Evolutionary conservation across 2,113 vertebrate species (phyloP).

Genomic region (Todiramphus saurophagus): DNA sequence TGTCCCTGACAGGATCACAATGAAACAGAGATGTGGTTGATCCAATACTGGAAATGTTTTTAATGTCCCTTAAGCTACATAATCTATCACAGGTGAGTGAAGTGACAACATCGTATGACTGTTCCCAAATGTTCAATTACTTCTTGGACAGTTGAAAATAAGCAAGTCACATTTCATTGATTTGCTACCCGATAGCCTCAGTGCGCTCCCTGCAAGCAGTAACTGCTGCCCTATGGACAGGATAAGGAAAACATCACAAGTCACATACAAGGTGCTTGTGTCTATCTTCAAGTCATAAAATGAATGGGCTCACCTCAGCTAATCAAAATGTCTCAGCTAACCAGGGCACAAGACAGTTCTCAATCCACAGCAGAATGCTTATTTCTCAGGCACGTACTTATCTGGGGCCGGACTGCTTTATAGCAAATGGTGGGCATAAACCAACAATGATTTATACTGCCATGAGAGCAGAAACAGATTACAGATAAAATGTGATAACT

Average conservation of each 20-base stretch:
- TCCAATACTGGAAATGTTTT: neutral
- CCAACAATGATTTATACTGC: neutral
- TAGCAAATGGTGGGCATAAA: neutral
- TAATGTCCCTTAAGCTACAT: neutral
- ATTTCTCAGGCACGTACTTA: neutral
- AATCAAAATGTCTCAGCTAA: neutral
- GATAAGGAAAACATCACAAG: neutral
- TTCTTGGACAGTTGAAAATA: neutral
- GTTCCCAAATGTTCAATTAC: neutral
- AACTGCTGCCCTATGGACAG: neutral
- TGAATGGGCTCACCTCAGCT: neutral
- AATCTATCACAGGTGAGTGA: neutral
- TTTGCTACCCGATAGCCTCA: neutral
- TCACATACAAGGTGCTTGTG: neutral
- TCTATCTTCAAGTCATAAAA: neutral
- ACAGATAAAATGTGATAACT: neutral
- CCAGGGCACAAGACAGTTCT: rapidly evolving
- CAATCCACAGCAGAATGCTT: neutral
- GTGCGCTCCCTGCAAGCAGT: neutral
- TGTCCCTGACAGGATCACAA: neutral
- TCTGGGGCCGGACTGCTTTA: neutral
- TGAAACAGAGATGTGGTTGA: neutral
- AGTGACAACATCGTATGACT: neutral
- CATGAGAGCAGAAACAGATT: neutral
- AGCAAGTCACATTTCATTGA: neutral